phyloP scores from a whole-genome alignment of 1,140 invertebrate species.

The Temnothorax longispinosus region DNA sequence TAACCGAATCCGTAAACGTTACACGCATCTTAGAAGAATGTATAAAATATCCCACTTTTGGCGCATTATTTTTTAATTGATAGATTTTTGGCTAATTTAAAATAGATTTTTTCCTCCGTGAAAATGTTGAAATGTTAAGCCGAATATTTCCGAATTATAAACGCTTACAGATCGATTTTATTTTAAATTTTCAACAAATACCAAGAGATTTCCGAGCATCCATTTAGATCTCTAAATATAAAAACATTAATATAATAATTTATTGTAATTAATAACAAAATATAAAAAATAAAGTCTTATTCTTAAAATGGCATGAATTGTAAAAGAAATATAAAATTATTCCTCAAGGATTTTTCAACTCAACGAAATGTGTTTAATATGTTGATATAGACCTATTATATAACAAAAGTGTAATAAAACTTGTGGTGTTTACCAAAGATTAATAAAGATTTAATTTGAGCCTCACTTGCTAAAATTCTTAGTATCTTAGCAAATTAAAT shows the following conservation, averaged over 20 bases:
- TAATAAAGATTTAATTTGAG: constrained; percentile 14
- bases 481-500: background rate
- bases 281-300: constrained; percentile 34
- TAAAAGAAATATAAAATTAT: constrained; percentile 21
- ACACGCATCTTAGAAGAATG: background rate
- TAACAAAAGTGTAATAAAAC: constrained; percentile 2
- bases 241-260: constrained; percentile 2
- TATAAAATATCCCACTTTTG: background rate
- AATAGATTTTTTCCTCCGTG: background rate
- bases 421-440: background rate
- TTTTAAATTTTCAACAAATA: background rate
- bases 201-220: background rate
- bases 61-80: background rate
- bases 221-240: background rate
- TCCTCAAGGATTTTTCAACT: background rate
- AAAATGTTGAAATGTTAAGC: background rate
- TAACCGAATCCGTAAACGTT: background rate
- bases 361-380: background rate
- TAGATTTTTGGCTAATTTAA: background rate
- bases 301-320: background rate
- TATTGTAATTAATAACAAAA: constrained; percentile 30
- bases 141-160: background rate
- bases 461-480: background rate
- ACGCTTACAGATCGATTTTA: background rate
- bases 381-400: background rate